phyloP scores from a whole-genome alignment of 1,140 invertebrate genomes.

The Pantala flavescens region DNA sequence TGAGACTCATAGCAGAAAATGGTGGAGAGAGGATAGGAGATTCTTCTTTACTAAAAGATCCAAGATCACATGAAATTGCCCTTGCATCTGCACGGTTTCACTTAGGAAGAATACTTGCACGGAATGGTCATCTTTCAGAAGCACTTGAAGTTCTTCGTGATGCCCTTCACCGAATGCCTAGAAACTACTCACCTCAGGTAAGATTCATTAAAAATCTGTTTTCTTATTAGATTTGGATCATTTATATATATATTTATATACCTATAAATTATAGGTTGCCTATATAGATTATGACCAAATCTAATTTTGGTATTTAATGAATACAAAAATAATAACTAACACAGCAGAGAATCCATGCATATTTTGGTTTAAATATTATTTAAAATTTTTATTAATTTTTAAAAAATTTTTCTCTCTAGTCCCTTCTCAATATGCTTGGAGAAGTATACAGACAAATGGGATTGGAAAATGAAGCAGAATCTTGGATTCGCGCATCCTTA shows the following conservation, averaged over 20 bases:
- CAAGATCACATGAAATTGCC: constrained; percentile 77
- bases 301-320: no score
- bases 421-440: constrained; percentile 71
- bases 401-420: constrained; percentile 38
- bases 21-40: not conserved
- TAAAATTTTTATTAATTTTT: not conserved
- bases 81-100: constrained; percentile 84
- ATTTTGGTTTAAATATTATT: not conserved
- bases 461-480: constrained; percentile 67
- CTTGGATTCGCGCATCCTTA: constrained; percentile 71
- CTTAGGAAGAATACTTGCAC: constrained; percentile 80
- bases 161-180: constrained; percentile 65
- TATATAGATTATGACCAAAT: no score
- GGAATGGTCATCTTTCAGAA: constrained; percentile 69
- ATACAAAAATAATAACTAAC: no score
- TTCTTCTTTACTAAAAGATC: constrained; percentile 57
- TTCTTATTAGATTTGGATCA: not conserved
- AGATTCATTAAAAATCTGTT: no score
- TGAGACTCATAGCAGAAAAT: not conserved
- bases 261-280: no score
- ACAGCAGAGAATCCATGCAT: no score
- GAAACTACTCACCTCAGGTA: constrained; percentile 71
- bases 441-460: constrained; percentile 73
- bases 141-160: constrained; percentile 49
- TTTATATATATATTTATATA: not conserved